Percentiles rank a stretch among this genome's conserved stretches.
phyloP scores from a whole-genome alignment of 2,113 vertebrate genomes.

The Phalacrocorax brasilianus region DNA sequence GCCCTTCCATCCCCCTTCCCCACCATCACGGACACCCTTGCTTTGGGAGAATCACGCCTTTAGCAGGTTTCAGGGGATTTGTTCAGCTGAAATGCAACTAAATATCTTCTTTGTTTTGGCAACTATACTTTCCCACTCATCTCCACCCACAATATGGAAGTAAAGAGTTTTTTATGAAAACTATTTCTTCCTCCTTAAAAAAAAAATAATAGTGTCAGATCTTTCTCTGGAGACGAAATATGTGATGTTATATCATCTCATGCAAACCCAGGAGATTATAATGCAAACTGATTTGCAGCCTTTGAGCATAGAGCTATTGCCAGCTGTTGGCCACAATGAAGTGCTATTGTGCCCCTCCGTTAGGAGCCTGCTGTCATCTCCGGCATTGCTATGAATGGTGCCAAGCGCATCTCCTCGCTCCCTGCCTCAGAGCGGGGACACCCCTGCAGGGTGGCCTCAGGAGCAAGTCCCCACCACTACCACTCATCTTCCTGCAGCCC shows the following conservation, averaged over 20 bases:
- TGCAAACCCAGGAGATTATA: background rate
- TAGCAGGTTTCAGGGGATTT: background rate
- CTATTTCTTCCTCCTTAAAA: background rate
- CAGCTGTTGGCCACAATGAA: background rate
- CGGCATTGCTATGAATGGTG: background rate
- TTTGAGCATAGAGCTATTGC: background rate
- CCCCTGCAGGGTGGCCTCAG: background rate
- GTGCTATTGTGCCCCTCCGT: rapidly evolving
- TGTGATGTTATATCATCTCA: background rate
- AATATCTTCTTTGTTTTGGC: background rate
- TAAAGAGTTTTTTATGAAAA: background rate
- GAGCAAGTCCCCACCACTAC: background rate
- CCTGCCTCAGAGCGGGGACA: rapidly evolving
- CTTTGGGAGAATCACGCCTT: background rate
- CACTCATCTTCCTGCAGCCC: background rate
- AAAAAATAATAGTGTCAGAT: background rate
- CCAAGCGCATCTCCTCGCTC: background rate
- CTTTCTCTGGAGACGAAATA: background rate
- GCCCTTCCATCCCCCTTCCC: background rate
- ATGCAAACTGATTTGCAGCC: background rate
- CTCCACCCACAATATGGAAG: background rate
- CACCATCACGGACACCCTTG: background rate
- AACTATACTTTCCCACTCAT: background rate
- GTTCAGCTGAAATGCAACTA: background rate
- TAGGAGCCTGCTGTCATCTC: background rate